Base-by-base conservation (phyloP, 2,888 invertebrate species). In the Drosophila setosimentum region DNA sequence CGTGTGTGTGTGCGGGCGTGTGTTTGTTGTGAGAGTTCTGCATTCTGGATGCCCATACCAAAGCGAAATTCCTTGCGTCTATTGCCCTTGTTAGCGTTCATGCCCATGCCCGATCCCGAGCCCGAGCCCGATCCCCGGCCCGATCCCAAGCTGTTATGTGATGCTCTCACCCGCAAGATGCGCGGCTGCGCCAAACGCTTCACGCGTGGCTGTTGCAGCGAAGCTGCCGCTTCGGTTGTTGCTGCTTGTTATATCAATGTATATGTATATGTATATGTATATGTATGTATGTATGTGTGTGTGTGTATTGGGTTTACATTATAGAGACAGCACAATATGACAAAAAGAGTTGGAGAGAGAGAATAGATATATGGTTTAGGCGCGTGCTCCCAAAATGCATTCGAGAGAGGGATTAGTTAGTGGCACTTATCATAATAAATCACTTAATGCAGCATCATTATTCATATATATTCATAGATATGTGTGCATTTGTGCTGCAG, bases 81-180 rank as follows among this genome's bases (percentile, higher is more conserved):
- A 63, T 73, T 65, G 70, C 65, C 72, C 75, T 61, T 48, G 30
- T 32, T 63, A 40, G 57, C 37, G 29, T 30, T 64, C 72, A 69
- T 62, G 94, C 94, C 95, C 91, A 94, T 94, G 94, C 95, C 94
- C 93, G 95, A 89, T 57, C 88, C 90, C 86, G 92, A 91, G n/a
- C 65, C 58, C 53, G 91, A 80, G 72, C 91, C 91, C 89, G 91
- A 82, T 83, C 90, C 89, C 76, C 18, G 18, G 8, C 18, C 37
- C 40, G 91, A 83, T 85, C 90, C 89, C 78, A 85, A 69, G 85
- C 91, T 91, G 78, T 87, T 85, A 86, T 92, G 90, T 70, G 93
- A 92, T 73, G 91, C 90, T 84, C 95, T 94, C 94, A 95, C 94
- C 93, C 95, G 94, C 94, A 95, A 94, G 93, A 95, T 93, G 82